Conservation (phyloP, 2,888 invertebrate species). For the Cotesia congregata region DNA sequence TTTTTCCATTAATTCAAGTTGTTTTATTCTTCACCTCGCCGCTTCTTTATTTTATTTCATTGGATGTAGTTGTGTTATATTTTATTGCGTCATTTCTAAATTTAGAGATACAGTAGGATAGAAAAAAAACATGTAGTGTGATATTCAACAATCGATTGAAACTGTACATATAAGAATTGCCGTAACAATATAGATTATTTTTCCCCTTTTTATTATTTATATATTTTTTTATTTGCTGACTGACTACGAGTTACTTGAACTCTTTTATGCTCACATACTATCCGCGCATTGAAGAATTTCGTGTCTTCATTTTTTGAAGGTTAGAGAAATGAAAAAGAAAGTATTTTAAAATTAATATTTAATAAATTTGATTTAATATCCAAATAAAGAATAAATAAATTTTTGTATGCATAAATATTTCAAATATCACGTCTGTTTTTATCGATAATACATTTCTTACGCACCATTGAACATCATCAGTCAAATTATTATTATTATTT, state of each 20-base stretch:
- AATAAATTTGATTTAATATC: too few species aligned
- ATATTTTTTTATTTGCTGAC: slow-evolving; percentile 1
- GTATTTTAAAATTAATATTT: too few species aligned
- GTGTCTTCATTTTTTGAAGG: too few species aligned
- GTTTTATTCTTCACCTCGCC: too few species aligned
- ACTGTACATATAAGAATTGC: background rate
- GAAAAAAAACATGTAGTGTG: background rate
- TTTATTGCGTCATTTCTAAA: background rate
- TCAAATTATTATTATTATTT: background rate
- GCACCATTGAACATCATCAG: background rate
- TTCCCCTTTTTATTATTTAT: background rate
- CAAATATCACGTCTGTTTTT: slow-evolving; percentile 22
- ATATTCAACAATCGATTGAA: slow-evolving; percentile 11
- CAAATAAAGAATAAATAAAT: too few species aligned
- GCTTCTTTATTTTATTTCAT: too few species aligned
- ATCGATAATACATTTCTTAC: background rate
- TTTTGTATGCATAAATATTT: slow-evolving; percentile 23
- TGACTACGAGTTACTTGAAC: background rate
- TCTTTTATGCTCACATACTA: background rate
- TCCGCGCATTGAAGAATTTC: too few species aligned
- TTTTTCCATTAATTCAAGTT: too few species aligned
- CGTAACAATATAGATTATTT: background rate
- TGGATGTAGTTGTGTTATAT: background rate
- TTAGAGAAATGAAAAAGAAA: too few species aligned
- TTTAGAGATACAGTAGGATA: background rate